These are phyloP conservation scores for Loripinus fragilis DNA, from an alignment of 2,888 invertebrate genomes.

Conservation along the genomic window DNA sequence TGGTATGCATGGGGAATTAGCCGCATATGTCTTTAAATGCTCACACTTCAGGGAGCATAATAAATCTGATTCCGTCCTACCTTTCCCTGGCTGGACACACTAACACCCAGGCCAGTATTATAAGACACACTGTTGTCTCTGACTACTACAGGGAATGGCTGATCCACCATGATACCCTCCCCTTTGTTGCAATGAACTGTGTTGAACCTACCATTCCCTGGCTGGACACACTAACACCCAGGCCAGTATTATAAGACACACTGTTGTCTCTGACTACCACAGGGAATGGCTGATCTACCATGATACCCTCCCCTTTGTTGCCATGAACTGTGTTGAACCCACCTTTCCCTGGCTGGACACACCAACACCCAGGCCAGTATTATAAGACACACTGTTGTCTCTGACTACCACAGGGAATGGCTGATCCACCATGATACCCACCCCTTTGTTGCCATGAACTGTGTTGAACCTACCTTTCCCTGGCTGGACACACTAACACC, in stretches of 20 bases:
- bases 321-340: too few relatives aligned
- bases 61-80: too few relatives aligned
- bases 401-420: constrained; percentile 62
- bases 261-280: too few relatives aligned
- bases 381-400: constrained; percentile 75
- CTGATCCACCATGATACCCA: constrained; percentile 75
- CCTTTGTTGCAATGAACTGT: too few relatives aligned
- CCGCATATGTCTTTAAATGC: too few relatives aligned
- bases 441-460: constrained; percentile 74
- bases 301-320: too few relatives aligned
- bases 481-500: constrained; percentile 65
- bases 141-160: constrained; percentile 63
- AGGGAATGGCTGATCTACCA: too few relatives aligned
- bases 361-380: constrained; percentile 71
- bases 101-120: constrained; percentile 73
- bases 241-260: too few relatives aligned
- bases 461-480: constrained; percentile 73
- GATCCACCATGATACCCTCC: constrained; percentile 72
- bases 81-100: constrained; percentile 40
- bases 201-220: too few relatives aligned
- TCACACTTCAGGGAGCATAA: too few relatives aligned
- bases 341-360: constrained; percentile 59
- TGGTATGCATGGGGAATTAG: too few relatives aligned
- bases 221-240: too few relatives aligned
- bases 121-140: constrained; percentile 73